Evolutionary conservation across 2,797 vertebrate species (phyloP), one percentile per base, ranked within the genome.

Genomic region (Manis javanica): DNA sequence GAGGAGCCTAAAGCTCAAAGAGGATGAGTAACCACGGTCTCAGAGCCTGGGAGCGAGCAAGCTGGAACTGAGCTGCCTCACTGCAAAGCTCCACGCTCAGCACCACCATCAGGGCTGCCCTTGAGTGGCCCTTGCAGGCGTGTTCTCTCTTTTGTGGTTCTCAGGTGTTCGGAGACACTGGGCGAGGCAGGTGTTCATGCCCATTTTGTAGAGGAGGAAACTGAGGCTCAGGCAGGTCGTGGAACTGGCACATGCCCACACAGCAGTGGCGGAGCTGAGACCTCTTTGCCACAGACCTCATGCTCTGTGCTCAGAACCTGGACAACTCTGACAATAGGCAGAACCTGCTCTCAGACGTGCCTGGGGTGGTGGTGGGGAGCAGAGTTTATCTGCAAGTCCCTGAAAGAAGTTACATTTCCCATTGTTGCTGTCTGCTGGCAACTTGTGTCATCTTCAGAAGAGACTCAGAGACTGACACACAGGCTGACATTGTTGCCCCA

Each of bases 401-500:
- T 72, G 61, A 64, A 59, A 90, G 75, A 87, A 75, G 46, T 39
- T 3, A 26, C 4, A 39, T 46, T 71, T 55, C 46, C 81, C 24
- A 9, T 59, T 8, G 87, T 85, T 97, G 79, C 69, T 90, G 26
- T 79, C 71, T 86, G 49, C 34, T 37, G 69, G 82, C 37, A 93
- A 46, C 15, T 53, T 29, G 14, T 92, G 85, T 81, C 23, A 96
- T 72, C 68, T 37, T 68, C 75, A 96, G 87, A n/a, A 42, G 78
- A 79, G 79, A 90, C 93, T 37, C 49, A 46, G 79, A 53, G 69
- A 86, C n/a, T 68, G 7, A 34, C 0, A 18, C 42, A 87, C 1
- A 79, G 69, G 78, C 49, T 84, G 68, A 87, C 75, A 7, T 23
- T 74, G n/a, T 90, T 63, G 85, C 91, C 96, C 95, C 90, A 74